Base-by-base conservation (phyloP, 2,888 invertebrate genomes). In the Drosophila limbata region DNA sequence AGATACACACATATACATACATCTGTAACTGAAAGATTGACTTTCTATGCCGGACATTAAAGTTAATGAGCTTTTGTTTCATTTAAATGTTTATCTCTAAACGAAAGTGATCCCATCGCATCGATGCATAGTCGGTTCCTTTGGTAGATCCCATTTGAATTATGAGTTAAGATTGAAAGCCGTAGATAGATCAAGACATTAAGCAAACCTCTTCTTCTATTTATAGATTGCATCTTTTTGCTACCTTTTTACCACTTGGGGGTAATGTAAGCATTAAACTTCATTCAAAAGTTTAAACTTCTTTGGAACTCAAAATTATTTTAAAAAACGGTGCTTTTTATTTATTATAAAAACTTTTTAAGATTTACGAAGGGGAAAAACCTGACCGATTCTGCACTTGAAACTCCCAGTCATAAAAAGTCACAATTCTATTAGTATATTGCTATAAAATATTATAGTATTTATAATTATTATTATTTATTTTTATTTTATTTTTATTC, bases 11-110 rank as follows among this genome's bases (percentile, higher is more conserved):
- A 44, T 4, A 39, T 10, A 48, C 19, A 35, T n/a, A 45, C 25
- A 60, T 48, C 47, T 51, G 51, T 52, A 47, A 55, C 60, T 53
- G 9, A 15, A 47, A 60, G 28, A 9, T 35, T 9, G 37, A 66
- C 75, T 73, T 73, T 76, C 70, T 55, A 67, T 64, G 55, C 57
- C 53, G 65, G 35, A 84, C 63, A 73, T 73, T 68, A 68, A 79
- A 64, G 56, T 85, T 79, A 82, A 83, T 88, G 72, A 77, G 86
- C 88, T 83, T 88, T 88, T 74, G 57, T 63, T 61, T 50, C 69
- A 21, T 70, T 62, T n/a, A n/a, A 69, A 64, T 68, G 72, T 86
- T 84, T 86, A 65, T 68, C 76, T 67, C 21, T 48, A 39, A 56
- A 55, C 61, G 60, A 76, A 61, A 78, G 64, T 64, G 56, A 53